phyloP scores from a whole-genome alignment of 2,888 invertebrate genomes.

The Furcula furcula region DNA sequence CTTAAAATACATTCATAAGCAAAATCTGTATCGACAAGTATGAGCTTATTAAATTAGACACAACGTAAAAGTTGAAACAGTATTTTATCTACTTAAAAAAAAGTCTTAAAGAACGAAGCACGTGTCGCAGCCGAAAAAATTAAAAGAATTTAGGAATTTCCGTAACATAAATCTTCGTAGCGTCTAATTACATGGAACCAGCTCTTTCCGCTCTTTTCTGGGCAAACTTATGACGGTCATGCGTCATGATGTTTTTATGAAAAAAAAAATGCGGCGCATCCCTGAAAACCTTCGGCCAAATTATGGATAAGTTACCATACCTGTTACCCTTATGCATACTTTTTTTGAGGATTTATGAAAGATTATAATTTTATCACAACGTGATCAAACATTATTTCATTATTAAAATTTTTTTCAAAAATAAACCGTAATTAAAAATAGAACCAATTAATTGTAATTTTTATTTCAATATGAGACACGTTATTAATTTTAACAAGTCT shows the following conservation, averaged over 20 bases:
- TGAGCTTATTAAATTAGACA: too few relatives aligned
- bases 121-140: slow-evolving; percentile 60
- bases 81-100: slow-evolving; percentile 15
- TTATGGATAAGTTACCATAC: slow-evolving; percentile 46
- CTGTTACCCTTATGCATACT: slow-evolving; percentile 16
- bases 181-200: slow-evolving; percentile 76
- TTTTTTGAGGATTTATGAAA: too few relatives aligned
- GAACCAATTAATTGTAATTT: too few relatives aligned
- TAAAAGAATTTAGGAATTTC: slow-evolving; percentile 70
- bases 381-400: too few relatives aligned
- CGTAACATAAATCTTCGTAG: slow-evolving; percentile 69
- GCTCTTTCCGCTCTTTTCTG: slow-evolving; percentile 61
- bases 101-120: slow-evolving; percentile 44
- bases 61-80: too few relatives aligned
- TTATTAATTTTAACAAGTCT: too few relatives aligned
- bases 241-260: slow-evolving; percentile 62
- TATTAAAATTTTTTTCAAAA: too few relatives aligned
- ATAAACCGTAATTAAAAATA: too few relatives aligned
- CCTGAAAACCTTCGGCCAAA: slow-evolving; percentile 42
- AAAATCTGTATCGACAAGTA: too few relatives aligned
- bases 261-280: slow-evolving; percentile 60
- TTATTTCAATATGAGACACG: too few relatives aligned
- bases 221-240: slow-evolving; percentile 72
- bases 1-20: too few relatives aligned
- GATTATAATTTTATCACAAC: too few relatives aligned